Conservation (phyloP, 2,797 vertebrate species). For the Monodelphis domestica region DNA sequence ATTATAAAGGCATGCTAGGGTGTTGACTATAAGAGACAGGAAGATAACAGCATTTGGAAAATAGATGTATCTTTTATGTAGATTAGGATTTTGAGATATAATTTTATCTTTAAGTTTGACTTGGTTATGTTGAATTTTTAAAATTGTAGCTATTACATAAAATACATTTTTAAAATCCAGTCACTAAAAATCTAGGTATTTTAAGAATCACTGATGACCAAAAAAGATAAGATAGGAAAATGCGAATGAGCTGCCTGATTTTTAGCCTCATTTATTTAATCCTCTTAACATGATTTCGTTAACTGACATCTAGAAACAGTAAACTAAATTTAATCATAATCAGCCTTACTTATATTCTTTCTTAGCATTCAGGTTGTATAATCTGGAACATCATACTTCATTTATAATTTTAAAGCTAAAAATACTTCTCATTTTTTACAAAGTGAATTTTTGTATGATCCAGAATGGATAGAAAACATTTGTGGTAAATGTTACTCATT, state of each 20-base stretch:
- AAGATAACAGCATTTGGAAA: neutral
- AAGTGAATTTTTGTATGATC: neutral
- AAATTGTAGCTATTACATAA: neutral
- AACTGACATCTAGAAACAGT: neutral
- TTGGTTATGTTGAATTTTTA: neutral
- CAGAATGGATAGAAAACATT: neutral
- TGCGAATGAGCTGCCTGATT: neutral
- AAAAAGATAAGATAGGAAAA: neutral
- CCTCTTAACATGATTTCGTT: neutral
- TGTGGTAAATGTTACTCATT: neutral
- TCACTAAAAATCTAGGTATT: neutral
- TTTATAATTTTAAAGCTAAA: neutral
- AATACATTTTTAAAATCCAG: neutral
- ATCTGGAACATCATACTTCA: neutral
- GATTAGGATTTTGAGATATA: neutral
- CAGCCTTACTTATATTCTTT: neutral
- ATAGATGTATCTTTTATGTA: neutral
- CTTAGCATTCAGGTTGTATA: neutral
- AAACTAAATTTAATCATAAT: neutral
- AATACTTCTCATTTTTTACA: neutral
- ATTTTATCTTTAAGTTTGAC: neutral
- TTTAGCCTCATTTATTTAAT: neutral
- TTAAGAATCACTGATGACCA: neutral
- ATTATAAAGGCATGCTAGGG: neutral
- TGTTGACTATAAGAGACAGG: neutral